phyloP scores from a whole-genome alignment of 2,888 invertebrate genomes.

The Eristalinus aeneus region DNA sequence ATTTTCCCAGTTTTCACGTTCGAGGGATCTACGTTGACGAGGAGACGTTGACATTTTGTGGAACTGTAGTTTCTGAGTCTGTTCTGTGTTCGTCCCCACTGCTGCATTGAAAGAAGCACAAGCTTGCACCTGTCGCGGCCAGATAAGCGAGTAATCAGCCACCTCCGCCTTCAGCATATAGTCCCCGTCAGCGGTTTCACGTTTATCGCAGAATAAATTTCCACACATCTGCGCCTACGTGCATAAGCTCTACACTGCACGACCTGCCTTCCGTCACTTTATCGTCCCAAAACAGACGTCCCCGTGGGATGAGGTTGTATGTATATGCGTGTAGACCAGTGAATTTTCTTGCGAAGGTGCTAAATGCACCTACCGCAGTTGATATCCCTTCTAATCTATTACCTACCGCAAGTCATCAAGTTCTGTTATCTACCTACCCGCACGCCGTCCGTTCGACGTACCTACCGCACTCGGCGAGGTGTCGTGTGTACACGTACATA shows the following conservation, averaged over 20 bases:
- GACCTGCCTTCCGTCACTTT: not conserved
- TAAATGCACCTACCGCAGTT: conserved; percentile 56
- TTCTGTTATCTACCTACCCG: conserved; percentile 42
- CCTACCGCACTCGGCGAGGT: conserved; percentile 21
- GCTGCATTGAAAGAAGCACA: no score
- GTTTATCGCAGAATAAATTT: not conserved
- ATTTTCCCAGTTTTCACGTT: conserved; percentile 85
- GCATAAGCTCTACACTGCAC: conserved; percentile 1
- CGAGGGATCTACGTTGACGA: conserved; percentile 84
- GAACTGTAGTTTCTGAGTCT: conserved; percentile 78
- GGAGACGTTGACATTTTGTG: conserved; percentile 83
- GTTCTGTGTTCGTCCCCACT: no score
- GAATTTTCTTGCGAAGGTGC: conserved; percentile 16
- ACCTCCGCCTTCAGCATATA: no score
- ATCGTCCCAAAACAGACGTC: not conserved
- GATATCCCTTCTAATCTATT: conserved; percentile 49
- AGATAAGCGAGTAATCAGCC: no score
- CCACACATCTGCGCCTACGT: not conserved
- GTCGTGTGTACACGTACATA: conserved; percentile 27
- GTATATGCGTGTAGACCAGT: no score
- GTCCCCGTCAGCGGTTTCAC: no score
- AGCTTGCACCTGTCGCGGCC: no score
- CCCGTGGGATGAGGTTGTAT: not conserved
- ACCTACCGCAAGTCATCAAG: conserved; percentile 63
- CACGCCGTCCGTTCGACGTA: conserved; percentile 4